Evolutionary conservation across 2,888 invertebrate species (phyloP).

Genomic region (Protodeltote pygarga): DNA sequence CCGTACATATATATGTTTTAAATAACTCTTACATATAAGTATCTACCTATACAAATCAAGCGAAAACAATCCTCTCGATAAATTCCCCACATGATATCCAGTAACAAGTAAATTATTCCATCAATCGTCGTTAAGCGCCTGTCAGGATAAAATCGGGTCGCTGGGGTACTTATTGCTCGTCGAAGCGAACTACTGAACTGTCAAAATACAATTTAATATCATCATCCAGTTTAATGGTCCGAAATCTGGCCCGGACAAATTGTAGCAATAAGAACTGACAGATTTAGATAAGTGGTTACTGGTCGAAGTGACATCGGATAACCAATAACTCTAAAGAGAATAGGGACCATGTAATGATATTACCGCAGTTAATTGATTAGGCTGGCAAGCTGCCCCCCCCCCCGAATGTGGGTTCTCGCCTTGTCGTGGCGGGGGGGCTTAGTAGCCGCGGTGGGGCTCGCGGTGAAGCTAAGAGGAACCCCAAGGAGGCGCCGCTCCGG

Average conservation of each 20-base stretch:
- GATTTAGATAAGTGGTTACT: background rate
- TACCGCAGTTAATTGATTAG: no score
- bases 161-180: slow-evolving; percentile 32
- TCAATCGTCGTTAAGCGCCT: slow-evolving; percentile 40
- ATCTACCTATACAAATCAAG: slow-evolving; percentile 1
- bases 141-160: slow-evolving; percentile 31
- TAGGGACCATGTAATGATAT: no score
- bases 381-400: no score
- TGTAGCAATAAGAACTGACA: slow-evolving; percentile 4
- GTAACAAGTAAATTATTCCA: slow-evolving; percentile 36
- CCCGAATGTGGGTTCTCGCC: no score
- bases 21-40: background rate
- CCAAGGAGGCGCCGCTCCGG: no score
- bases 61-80: slow-evolving; percentile 13
- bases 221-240: slow-evolving; percentile 28
- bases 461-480: no score
- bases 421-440: no score
- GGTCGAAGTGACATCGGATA: no score
- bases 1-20: background rate
- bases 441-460: no score
- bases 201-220: slow-evolving; percentile 41
- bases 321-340: no score
- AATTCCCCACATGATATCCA: slow-evolving; percentile 16
- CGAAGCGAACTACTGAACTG: slow-evolving; percentile 24
- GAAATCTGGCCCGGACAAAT: slow-evolving; percentile 29